Base-by-base conservation (phyloP, 2,113 vertebrate genomes). In the Taurulus bubalis region DNA sequence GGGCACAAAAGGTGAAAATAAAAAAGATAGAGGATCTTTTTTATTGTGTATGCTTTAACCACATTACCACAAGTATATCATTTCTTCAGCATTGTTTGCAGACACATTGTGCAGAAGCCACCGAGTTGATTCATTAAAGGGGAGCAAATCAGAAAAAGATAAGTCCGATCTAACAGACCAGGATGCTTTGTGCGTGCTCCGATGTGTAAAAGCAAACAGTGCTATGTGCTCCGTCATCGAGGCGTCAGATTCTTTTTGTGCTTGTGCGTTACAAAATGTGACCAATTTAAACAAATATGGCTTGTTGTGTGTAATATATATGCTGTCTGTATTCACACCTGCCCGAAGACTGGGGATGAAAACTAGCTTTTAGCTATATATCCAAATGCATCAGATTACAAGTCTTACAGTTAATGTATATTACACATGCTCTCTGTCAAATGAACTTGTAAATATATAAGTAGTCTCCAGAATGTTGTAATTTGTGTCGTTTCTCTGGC, bases 1-100 rank as follows among this genome's bases (percentile, higher is more conserved):
- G 38, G 56, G 30, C 26, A 71, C 67, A 67, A 67, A 87, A 82
- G 64, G 71, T 78, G 51, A 59, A 83, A 36, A 84, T 6, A 49
- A 22, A 30, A 49, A 65, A 12, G 1, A 36, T 14, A 8, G 10
- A 26, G 28, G 20, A 26, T 10, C 12, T 55, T 15, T 53, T 66
- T 64, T 56, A 24, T 1, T 26, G n/a, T 66, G 56, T 60, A 26
- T 20, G 30, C 58, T 74, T 66, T 14, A 63, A 58, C 67, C 67
- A 62, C 66, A 58, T 30, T 2, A 69, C 51, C 85, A 58, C 60
- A 42, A 65, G 20, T 49, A 45, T 67, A 60, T 26, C 0, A 51
- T 20, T 3, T 47, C 28, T 63, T 56, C 0, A 26, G 36, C 9
- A 20, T 15, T 24, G 22, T 73, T 77, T 62, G 49, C 28, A 63